These are phyloP conservation scores for Blennius ocellaris DNA, from an alignment of 2,113 vertebrate genomes.

Conservation along the genomic window DNA sequence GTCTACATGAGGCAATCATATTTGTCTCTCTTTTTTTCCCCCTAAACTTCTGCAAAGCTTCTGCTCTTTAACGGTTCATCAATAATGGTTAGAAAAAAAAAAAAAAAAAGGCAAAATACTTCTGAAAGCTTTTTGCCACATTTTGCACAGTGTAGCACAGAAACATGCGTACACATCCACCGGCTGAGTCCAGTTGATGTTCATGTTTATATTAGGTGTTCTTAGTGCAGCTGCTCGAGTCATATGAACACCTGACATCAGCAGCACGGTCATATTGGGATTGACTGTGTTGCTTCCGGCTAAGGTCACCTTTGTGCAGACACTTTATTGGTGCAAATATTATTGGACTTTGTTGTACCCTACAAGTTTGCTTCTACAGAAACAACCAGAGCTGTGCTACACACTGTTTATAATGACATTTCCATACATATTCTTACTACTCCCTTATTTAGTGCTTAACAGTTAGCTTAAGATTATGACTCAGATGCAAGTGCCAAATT, in stretches of 20 bases:
- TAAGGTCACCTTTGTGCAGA: conserved; percentile 41
- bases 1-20: conserved; percentile 28
- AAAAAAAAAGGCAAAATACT: neutral
- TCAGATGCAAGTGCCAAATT: no score
- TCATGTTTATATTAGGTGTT: conserved; percentile 44
- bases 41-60: neutral
- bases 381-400: no score
- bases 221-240: conserved; percentile 64
- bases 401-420: no score
- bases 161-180: neutral
- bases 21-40: neutral
- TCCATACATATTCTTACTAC: no score
- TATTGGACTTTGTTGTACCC: neutral
- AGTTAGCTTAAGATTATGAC: no score
- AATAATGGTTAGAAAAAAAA: neutral
- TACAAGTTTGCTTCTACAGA: no score
- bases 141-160: neutral
- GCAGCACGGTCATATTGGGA: conserved; percentile 29
- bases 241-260: conserved; percentile 52
- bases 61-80: neutral
- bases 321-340: neutral
- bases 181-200: conserved; percentile 8
- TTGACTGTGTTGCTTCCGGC: conserved; percentile 4
- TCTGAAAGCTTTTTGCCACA: neutral
- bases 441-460: no score